Conservation (phyloP, 2,797 vertebrate genomes). For the Holocentrus rufus region DNA sequence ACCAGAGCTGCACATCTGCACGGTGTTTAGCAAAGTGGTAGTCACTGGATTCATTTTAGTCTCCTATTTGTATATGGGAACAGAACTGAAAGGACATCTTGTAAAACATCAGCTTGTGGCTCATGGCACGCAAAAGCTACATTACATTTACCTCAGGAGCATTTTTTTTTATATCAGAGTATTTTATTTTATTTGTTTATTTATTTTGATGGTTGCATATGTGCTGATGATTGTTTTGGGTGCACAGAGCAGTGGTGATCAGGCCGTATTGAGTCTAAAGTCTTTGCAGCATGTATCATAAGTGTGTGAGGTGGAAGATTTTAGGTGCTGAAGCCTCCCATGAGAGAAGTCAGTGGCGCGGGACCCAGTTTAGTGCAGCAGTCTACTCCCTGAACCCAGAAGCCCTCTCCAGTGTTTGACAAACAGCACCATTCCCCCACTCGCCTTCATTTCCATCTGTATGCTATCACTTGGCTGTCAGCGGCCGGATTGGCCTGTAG, state of each 20-base stretch:
- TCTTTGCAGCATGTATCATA: slow-evolving; percentile 30
- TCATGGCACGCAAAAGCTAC: too few relatives aligned
- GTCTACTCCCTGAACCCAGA: slow-evolving; percentile 68
- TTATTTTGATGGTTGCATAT: neutral
- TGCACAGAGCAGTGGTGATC: slow-evolving; percentile 23
- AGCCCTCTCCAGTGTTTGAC: slow-evolving; percentile 72
- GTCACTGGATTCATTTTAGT: neutral
- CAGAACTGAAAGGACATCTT: neutral
- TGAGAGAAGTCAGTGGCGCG: slow-evolving; percentile 43
- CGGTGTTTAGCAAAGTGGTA: slow-evolving; percentile 19
- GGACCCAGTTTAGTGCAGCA: slow-evolving; percentile 52
- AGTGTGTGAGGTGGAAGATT: slow-evolving; percentile 45
- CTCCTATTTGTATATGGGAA: too few relatives aligned
- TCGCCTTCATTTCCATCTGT: slow-evolving; percentile 83
- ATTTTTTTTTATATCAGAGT: too few relatives aligned
- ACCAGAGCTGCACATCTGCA: slow-evolving; percentile 23
- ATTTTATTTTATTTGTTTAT: too few relatives aligned
- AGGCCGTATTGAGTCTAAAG: slow-evolving; percentile 34
- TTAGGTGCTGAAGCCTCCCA: slow-evolving; percentile 51
- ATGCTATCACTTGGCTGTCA: slow-evolving; percentile 85
- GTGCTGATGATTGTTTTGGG: neutral
- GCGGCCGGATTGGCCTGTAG: slow-evolving; percentile 81
- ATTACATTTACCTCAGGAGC: too few relatives aligned
- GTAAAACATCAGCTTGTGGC: too few relatives aligned
- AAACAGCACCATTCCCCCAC: slow-evolving; percentile 74